Evolutionary conservation across 2,888 invertebrate genomes (phyloP).

Genomic region (Andrena bucephala): DNA sequence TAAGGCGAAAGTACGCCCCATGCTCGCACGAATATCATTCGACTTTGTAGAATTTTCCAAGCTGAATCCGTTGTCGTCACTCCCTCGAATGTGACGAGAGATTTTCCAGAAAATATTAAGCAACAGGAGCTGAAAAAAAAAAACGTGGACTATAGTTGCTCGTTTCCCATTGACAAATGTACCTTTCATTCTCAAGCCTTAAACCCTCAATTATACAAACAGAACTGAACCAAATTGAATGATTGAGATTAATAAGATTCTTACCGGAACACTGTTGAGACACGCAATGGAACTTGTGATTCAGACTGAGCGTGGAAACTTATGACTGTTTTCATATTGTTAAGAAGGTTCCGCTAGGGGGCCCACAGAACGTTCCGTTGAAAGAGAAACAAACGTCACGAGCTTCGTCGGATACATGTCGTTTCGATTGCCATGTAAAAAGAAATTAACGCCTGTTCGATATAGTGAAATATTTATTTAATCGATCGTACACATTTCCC

Average conservation of each 20-base stretch:
- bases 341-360: neutral
- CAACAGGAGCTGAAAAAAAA: neutral
- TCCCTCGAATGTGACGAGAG: neutral
- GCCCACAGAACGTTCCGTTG: neutral
- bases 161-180: neutral
- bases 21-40: slow-evolving; percentile 50
- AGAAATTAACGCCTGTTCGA: slow-evolving; percentile 37
- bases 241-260: neutral
- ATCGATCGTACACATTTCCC: slow-evolving; percentile 43
- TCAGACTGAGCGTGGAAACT: slow-evolving; percentile 6
- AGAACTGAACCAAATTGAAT: slow-evolving; percentile 4
- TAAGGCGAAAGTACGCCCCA: slow-evolving; percentile 47
- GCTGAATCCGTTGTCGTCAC: slow-evolving; percentile 14
- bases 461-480: slow-evolving; percentile 47
- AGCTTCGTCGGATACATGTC: slow-evolving; percentile 7
- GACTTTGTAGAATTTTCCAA: slow-evolving; percentile 47
- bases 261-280: neutral
- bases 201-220: neutral
- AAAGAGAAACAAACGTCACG: neutral
- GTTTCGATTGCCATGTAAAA: slow-evolving; percentile 29
- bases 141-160: neutral
- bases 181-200: slow-evolving; percentile 7
- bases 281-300: slow-evolving; percentile 1
- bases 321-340: neutral
- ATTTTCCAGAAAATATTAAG: slow-evolving; percentile 5